A percentile compares a stretch with the other conserved stretches of the same genome.
Evolutionary conservation across 1,140 invertebrate genomes (phyloP).

Genomic region (Charaxes varanes): DNA sequence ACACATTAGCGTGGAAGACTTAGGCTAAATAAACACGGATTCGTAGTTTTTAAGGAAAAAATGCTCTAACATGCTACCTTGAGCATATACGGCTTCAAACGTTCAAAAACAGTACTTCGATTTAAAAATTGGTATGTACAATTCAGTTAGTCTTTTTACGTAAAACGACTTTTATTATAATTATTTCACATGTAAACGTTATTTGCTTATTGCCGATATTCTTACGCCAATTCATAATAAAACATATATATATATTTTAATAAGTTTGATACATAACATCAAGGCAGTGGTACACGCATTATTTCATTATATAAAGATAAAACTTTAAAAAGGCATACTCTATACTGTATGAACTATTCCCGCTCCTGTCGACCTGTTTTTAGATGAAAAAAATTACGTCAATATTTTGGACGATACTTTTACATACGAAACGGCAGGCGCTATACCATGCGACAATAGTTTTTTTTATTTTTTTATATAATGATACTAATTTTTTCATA

Average conservation of each 20-base stretch:
- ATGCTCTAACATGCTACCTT: not conserved
- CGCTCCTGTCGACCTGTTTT: not conserved
- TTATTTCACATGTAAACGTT: constrained; percentile 5
- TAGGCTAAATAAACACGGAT: not conserved
- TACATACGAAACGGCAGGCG: too few species aligned
- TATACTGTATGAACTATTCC: not conserved
- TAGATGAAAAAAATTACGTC: too few species aligned
- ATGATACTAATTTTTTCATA: too few species aligned
- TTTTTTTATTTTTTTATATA: too few species aligned
- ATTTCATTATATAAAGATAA: constrained; percentile 27
- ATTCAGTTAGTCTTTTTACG: too few species aligned
- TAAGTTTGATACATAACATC: constrained; percentile 45
- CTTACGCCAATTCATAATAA: constrained; percentile 23
- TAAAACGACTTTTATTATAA: constrained; percentile 7
- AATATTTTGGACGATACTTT: too few species aligned
- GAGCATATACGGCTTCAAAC: constrained; percentile 3
- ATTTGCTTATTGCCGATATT: constrained; percentile 5
- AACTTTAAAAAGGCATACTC: constrained; percentile 3
- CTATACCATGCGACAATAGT: too few species aligned
- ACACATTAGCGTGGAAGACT: constrained; percentile 7
- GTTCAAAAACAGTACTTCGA: not conserved
- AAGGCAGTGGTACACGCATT: constrained; percentile 58
- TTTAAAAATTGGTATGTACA: too few species aligned
- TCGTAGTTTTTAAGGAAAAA: not conserved
- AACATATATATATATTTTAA: constrained; percentile 27